A percentile compares a stretch with the other conserved stretches of the same genome.
phyloP scores from a whole-genome alignment of 1,140 invertebrate genomes.

The Lysiphlebus fabarum region DNA sequence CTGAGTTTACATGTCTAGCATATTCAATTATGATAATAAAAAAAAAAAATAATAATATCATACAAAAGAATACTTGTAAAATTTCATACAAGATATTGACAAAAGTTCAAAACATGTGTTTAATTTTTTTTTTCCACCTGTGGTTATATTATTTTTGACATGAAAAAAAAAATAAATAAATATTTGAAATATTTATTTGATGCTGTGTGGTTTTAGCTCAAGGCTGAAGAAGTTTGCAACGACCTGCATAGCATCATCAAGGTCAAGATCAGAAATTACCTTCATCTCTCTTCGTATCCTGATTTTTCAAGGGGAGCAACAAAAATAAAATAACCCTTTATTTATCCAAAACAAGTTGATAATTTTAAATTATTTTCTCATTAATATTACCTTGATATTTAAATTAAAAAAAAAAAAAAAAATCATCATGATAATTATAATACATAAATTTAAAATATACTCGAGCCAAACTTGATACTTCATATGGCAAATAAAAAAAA shows the following conservation, averaged over 20 bases:
- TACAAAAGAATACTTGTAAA: no score
- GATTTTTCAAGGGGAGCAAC: neutral
- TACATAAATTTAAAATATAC: no score
- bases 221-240: conserved; percentile 5
- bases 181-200: conserved; percentile 9
- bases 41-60: no score
- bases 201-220: conserved; percentile 5
- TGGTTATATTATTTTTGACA: no score
- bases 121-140: no score
- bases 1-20: no score
- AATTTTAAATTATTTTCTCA: conserved; percentile 6
- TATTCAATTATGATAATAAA: no score
- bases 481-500: no score
- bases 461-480: no score
- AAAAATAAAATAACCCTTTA: conserved; percentile 12
- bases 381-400: neutral
- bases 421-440: no score
- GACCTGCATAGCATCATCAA: conserved; percentile 15
- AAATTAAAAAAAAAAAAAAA: neutral
- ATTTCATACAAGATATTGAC: no score
- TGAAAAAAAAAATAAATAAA: neutral
- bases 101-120: no score
- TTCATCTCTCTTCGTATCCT: neutral
- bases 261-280: conserved; percentile 7
- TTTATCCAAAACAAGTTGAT: conserved; percentile 1